phyloP scores from a whole-genome alignment of 1,140 invertebrate genomes.

The Drosophila setifemur region DNA sequence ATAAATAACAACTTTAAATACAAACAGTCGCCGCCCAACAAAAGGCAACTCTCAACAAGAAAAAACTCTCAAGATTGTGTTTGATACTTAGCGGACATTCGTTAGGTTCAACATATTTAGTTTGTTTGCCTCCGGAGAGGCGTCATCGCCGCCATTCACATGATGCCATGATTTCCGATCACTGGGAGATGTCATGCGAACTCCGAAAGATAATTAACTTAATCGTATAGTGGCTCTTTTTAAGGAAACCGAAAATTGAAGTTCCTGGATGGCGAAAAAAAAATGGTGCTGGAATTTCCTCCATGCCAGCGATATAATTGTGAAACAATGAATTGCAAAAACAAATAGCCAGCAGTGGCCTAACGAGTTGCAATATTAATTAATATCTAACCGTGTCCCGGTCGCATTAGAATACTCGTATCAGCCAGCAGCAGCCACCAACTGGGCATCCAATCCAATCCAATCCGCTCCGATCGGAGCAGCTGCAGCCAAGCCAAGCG shows the following conservation, averaged over 20 bases:
- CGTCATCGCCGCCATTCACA: constrained; percentile 15
- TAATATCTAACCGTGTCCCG: constrained; percentile 45
- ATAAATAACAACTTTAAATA: constrained; percentile 15
- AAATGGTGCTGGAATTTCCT: constrained; percentile 20
- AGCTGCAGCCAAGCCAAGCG: constrained; percentile 49
- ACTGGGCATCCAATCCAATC: constrained; percentile 36
- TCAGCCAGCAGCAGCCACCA: constrained; percentile 4
- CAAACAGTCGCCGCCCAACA: constrained; percentile 23
- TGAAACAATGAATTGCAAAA: constrained; percentile 34
- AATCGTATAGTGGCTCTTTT: background rate
- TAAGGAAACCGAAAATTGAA: background rate
- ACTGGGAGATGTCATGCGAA: background rate
- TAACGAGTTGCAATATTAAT: constrained; percentile 50
- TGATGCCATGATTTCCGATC: background rate
- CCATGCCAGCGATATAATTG: constrained; percentile 1
- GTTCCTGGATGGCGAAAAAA: constrained; percentile 2
- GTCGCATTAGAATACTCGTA: constrained; percentile 48
- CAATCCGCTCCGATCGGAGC: constrained; percentile 24
- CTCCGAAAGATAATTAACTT: background rate
- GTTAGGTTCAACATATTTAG: constrained; percentile 22
- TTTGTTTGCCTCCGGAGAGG: constrained; percentile 1
- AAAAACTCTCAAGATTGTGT: constrained; percentile 44
- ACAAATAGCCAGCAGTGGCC: background rate
- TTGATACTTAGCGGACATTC: constrained; percentile 35
- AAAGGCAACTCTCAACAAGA: constrained; percentile 1